phyloP scores from a whole-genome alignment of 2,113 vertebrate genomes.

The Poeciliopsis retropinna region DNA sequence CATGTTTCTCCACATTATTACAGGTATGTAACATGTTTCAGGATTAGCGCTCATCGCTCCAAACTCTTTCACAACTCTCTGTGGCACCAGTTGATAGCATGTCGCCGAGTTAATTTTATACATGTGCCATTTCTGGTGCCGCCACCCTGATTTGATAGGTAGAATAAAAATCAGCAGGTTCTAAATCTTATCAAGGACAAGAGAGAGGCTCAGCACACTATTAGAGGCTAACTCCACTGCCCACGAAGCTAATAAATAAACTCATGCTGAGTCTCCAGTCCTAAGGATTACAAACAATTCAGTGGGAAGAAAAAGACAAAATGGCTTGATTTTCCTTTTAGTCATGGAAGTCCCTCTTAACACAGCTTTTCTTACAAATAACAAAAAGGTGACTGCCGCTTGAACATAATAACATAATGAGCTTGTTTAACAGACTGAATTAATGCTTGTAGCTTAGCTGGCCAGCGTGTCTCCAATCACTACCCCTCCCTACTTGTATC shows the following conservation, averaged over 20 bases:
- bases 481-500: conserved; percentile 15
- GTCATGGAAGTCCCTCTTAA: conserved; percentile 7
- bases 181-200: conserved; percentile 10
- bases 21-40: conserved; percentile 38
- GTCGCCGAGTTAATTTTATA: conserved; percentile 43
- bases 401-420: conserved; percentile 30
- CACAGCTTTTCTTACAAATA: conserved; percentile 19
- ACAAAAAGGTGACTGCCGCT: conserved; percentile 18
- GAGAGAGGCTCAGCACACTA: conserved; percentile 26
- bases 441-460: conserved; percentile 10
- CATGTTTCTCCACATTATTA: conserved; percentile 12
- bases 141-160: conserved; percentile 41
- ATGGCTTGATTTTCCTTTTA: conserved; percentile 24
- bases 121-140: conserved; percentile 50
- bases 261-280: conserved; percentile 29
- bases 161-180: conserved; percentile 54
- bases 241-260: conserved; percentile 47
- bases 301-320: conserved; percentile 22
- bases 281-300: conserved; percentile 51
- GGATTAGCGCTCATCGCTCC: conserved; percentile 36
- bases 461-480: conserved; percentile 20
- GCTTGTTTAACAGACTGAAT: conserved; percentile 21
- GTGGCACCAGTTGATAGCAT: conserved; percentile 30
- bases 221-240: conserved; percentile 20
- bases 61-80: conserved; percentile 16